A percentile compares a stretch with the other conserved stretches of the same genome.
These are phyloP conservation scores for Coregonus suidteri DNA, from an alignment of 2,797 vertebrate species.

Conservation along the genomic window DNA sequence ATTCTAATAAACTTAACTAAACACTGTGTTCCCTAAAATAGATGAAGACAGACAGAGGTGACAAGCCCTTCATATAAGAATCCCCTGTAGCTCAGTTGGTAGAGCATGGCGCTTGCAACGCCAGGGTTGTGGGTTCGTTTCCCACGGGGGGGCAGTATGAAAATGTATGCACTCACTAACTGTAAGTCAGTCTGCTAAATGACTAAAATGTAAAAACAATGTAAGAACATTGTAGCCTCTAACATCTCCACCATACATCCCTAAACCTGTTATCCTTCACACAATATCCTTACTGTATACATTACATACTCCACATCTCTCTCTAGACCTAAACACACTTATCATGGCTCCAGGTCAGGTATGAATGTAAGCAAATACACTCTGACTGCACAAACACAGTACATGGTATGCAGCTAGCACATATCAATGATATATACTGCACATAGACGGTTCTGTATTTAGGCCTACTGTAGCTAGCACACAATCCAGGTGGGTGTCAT, in stretches of 20 bases:
- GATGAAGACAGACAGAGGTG: background rate
- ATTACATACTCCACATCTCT: background rate
- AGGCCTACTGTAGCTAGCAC: background rate
- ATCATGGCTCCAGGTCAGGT: background rate
- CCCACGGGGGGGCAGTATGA: too few relatives aligned
- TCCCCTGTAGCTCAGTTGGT: too few relatives aligned
- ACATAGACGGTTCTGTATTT: background rate
- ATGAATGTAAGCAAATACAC: background rate
- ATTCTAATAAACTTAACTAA: too few relatives aligned
- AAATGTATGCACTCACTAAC: too few relatives aligned
- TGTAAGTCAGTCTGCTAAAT: too few relatives aligned
- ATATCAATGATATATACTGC: background rate
- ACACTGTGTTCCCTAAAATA: background rate
- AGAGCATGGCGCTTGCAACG: too few relatives aligned
- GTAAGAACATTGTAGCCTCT: background rate
- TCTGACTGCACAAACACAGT: background rate
- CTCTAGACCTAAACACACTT: slow-evolving; percentile 3
- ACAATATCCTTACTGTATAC: background rate
- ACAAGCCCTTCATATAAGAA: background rate
- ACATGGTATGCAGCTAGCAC: too few relatives aligned
- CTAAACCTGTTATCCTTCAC: background rate
- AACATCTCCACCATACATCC: background rate
- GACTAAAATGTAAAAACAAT: too few relatives aligned
- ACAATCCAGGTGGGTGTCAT: background rate
- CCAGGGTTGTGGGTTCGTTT: too few relatives aligned